Percentiles rank a stretch among this genome's conserved stretches.
Conservation (phyloP, 2,888 invertebrate genomes). For the Zhuqinia jingwanae region DNA sequence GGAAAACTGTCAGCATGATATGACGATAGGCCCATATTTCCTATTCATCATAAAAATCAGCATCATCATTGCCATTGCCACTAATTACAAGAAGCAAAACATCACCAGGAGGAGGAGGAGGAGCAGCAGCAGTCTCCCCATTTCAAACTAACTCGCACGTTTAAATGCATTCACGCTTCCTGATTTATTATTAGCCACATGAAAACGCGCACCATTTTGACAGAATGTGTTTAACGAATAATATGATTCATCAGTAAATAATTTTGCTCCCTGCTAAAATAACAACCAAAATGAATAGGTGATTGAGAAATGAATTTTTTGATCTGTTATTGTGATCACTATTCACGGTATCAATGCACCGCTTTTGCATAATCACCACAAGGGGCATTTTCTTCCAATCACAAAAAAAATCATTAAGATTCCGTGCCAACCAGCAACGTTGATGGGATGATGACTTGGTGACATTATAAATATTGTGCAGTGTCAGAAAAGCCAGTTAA, state of each 20-base stretch:
- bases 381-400: not conserved
- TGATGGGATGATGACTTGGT: conserved; percentile 21
- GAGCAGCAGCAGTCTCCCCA: conserved; percentile 18
- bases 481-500: conserved; percentile 56
- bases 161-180: conserved; percentile 38
- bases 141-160: not conserved
- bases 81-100: conserved; percentile 21
- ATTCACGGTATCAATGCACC: not conserved
- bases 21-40: conserved; percentile 40
- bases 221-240: conserved; percentile 14
- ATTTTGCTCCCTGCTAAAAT: no score
- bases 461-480: conserved; percentile 42
- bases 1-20: conserved; percentile 47
- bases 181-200: conserved; percentile 44
- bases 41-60: conserved; percentile 11
- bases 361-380: not conserved
- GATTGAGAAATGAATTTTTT: conserved; percentile 42
- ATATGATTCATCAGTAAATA: conserved; percentile 38
- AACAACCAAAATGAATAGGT: no score
- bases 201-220: conserved; percentile 29
- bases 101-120: no score
- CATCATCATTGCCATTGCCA: not conserved
- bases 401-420: not conserved
- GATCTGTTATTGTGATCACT: not conserved
- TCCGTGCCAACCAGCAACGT: no score